A percentile compares a stretch with the other conserved stretches of the same genome.
Conservation (phyloP, 2,113 vertebrate genomes). For the Lamprologus callipterus region DNA sequence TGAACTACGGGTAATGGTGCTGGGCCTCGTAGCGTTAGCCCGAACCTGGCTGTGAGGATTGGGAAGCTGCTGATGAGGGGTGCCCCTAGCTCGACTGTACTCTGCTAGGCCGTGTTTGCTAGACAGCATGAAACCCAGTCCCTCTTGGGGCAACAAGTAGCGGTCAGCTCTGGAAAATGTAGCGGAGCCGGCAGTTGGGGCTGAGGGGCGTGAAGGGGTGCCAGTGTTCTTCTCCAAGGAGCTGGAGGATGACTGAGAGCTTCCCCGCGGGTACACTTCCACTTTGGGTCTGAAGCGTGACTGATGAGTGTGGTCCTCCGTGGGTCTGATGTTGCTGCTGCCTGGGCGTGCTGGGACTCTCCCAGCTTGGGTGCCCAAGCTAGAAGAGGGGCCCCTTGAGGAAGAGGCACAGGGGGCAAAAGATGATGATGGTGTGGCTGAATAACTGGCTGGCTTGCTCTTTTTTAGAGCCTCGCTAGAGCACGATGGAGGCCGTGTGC, state of each 20-base stretch:
- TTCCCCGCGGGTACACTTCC: constrained; percentile 67
- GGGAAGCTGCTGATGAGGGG: constrained; percentile 52
- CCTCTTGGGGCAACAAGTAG: constrained; percentile 55
- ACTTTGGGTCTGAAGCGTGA: constrained; percentile 64
- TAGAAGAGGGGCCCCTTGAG: constrained; percentile 17
- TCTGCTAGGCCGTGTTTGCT: constrained; percentile 77
- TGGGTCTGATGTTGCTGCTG: constrained; percentile 38
- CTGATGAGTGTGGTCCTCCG: constrained; percentile 55
- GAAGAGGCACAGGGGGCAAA: constrained; percentile 13
- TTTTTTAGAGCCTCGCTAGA: constrained; percentile 53
- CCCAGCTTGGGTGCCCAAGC: constrained; percentile 2
- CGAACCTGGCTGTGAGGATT: constrained; percentile 42
- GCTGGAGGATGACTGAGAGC: constrained; percentile 26
- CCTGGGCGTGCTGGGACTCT: constrained; percentile 14
- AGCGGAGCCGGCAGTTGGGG: constrained; percentile 44
- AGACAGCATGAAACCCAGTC: constrained; percentile 64
- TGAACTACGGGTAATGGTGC: constrained; percentile 56
- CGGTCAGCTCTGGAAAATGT: constrained; percentile 67
- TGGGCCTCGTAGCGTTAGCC: constrained; percentile 27
- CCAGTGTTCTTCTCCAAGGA: constrained; percentile 64
- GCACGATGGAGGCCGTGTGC: constrained; percentile 74
- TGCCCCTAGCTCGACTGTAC: constrained; percentile 66
- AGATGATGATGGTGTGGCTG: constrained; percentile 9
- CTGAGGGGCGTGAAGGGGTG: constrained; percentile 43
- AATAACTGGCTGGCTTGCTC: constrained; percentile 47